Evolutionary conservation across 30 jellyfish, hydroid and myxozoan genomes (phyloP).

Genomic region (Chironex yamaguchii): DNA sequence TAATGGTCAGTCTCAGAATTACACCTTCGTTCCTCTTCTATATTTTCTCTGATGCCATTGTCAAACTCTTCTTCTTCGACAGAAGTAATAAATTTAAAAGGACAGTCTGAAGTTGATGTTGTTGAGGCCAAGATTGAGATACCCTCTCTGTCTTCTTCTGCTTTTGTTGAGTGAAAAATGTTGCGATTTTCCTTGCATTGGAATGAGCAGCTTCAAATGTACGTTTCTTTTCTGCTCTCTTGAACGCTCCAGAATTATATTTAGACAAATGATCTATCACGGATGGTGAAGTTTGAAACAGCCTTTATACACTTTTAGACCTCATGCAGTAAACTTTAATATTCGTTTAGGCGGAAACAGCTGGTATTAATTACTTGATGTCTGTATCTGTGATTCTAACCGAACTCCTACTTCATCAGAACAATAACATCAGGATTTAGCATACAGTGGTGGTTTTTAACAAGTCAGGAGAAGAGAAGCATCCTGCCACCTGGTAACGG

Average conservation of each 20-base stretch:
- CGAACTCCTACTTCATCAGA: slow-evolving; percentile 1
- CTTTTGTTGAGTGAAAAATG: background rate
- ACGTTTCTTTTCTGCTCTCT: background rate
- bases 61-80: background rate
- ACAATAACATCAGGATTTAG: background rate
- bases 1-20: no score
- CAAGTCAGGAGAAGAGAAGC: no score
- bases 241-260: no score
- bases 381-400: background rate
- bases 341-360: no score
- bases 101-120: background rate
- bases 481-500: background rate
- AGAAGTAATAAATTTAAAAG: background rate
- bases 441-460: slow-evolving; percentile 6
- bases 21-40: no score
- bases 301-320: slow-evolving; percentile 8
- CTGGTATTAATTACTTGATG: background rate
- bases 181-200: background rate
- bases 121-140: background rate
- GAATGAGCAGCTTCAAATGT: slow-evolving; percentile 7
- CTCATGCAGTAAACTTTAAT: no score
- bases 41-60: no score
- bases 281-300: slow-evolving; percentile 10
- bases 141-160: background rate
- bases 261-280: background rate